These are phyloP conservation scores for Dicrurus megarhynchus DNA, from an alignment of 2,113 vertebrate genomes.

Conservation along the genomic window DNA sequence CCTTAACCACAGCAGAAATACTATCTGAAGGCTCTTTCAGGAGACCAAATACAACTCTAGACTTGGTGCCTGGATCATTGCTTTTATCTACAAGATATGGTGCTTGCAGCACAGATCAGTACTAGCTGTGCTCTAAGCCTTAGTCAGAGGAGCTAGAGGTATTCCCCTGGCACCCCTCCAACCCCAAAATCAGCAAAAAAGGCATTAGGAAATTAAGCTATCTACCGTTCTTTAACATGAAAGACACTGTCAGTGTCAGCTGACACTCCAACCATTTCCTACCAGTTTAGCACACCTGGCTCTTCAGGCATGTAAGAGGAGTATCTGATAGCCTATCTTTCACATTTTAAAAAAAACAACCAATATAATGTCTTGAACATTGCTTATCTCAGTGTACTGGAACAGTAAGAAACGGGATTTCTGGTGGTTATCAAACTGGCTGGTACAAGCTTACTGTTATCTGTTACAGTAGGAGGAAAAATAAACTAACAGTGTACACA, in stretches of 20 bases:
- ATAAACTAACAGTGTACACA: not conserved
- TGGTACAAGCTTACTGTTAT: not conserved
- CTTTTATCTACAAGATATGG: not conserved
- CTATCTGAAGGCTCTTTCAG: not conserved
- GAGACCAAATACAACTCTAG: not conserved
- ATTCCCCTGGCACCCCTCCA: not conserved
- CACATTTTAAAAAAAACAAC: not conserved
- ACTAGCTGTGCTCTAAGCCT: not conserved
- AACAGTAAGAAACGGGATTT: not conserved
- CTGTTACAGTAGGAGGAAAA: not conserved
- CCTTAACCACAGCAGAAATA: not conserved
- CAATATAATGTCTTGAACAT: not conserved
- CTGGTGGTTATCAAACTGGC: not conserved
- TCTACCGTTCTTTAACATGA: not conserved
- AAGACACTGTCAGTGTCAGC: not conserved
- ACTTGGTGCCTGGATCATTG: not conserved
- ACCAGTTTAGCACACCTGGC: not conserved
- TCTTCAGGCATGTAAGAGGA: not conserved
- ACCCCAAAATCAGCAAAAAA: not conserved
- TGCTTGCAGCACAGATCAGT: not conserved
- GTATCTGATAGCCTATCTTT: not conserved
- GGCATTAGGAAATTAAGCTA: not conserved
- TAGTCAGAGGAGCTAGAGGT: not conserved
- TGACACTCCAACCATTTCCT: not conserved
- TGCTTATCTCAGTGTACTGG: not conserved